Conservation (phyloP, 2,797 vertebrate species). For the Gallinago solitaria region DNA sequence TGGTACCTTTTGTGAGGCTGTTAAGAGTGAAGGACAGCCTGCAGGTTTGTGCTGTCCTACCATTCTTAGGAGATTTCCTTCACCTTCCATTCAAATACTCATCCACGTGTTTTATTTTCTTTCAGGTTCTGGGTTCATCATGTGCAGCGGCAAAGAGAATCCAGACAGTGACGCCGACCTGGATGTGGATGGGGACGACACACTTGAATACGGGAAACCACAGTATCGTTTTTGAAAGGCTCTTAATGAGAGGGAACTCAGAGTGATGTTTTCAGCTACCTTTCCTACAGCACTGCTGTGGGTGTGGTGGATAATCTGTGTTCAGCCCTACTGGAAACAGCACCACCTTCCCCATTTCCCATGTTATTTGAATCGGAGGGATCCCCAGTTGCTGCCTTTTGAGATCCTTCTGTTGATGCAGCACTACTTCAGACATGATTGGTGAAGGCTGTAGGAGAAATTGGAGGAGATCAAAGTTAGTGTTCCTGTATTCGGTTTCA, state of each 20-base stretch:
- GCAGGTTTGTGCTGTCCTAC: not conserved
- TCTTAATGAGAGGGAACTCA: not conserved
- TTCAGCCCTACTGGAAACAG: not conserved
- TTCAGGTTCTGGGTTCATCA: slow-evolving; percentile 94
- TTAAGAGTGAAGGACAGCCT: not conserved
- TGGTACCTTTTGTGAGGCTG: not conserved
- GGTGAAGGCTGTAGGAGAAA: not conserved
- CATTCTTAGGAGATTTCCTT: not conserved
- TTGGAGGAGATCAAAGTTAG: not conserved
- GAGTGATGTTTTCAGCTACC: not conserved
- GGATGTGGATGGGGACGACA: slow-evolving; percentile 98
- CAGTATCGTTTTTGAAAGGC: slow-evolving; percentile 90
- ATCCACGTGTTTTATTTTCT: not conserved
- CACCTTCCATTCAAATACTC: not conserved
- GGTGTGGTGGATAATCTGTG: not conserved
- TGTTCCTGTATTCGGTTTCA: not conserved
- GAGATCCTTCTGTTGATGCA: not conserved
- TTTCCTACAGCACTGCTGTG: not conserved
- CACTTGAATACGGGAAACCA: slow-evolving; percentile 97
- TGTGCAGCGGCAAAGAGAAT: slow-evolving; percentile 96
- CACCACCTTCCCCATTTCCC: not conserved
- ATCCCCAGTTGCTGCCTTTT: not conserved
- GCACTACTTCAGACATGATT: not conserved
- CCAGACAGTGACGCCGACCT: slow-evolving; percentile 97
- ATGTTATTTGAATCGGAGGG: not conserved